Evolutionary conservation across 2,113 vertebrate genomes (phyloP), one percentile per base, ranked within the genome.

Genomic region (Siniperca chuatsi): DNA sequence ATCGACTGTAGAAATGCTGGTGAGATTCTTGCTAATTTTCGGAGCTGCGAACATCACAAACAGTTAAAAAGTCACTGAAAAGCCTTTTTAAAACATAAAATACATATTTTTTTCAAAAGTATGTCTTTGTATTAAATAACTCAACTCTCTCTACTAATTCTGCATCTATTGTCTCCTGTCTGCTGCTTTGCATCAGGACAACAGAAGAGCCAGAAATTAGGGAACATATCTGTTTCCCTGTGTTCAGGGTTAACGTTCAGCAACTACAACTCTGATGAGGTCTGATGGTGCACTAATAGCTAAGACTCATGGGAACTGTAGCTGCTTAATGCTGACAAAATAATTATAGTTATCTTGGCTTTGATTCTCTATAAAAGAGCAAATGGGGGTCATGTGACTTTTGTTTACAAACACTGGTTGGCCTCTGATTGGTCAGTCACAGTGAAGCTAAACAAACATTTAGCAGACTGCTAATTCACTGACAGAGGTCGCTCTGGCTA

Each of bases 401-500:
- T 9, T 68, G n/a, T 68, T 46, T 46, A 68, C 42, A 48, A 25
- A 69, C 25, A 33, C 25, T 11, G 25, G 46, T 2, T 50, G 67
- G 8, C 18, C 18, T 35, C 25, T 70, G 68, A 70, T 54, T 35
- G 68, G 68, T 35, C 25, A 6, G 44, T 33, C 46, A 29, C 23
- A 37, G 46, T 13, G 29, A 35, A 70, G 68, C 25, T 21, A 69
- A 50, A 50, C 67, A 69, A 69, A 69, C 44, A 67, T 16, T 46
- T 7, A 69, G 42, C 44, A 11, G 67, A 50, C 67, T 20, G 23
- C 42, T 48, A 46, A 29, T 67, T 8, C 40, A 67, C 65, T 46
- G 10, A 67, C 25, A 67, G 40, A 25, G 21, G 62, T 37, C 40
- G 37, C 20, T 7, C 20, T 65, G 64, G 65, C 42, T 29, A 29